Conservation (phyloP, 2,888 invertebrate genomes). For the Plusia festucae region DNA sequence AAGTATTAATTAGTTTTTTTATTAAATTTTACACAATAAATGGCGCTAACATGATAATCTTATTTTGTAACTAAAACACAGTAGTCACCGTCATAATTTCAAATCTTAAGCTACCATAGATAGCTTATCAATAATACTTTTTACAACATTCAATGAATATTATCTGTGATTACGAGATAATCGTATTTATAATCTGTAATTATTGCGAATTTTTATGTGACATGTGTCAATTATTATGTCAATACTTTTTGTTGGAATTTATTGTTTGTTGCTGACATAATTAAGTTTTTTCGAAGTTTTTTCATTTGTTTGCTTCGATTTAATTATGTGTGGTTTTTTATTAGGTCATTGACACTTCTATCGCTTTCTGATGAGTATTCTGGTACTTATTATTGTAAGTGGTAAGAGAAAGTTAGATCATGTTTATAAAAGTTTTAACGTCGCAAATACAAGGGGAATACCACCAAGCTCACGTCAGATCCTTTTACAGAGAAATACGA, state of each 20-base stretch:
- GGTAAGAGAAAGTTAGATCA: not conserved
- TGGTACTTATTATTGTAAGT: not conserved
- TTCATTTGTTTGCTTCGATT: not conserved
- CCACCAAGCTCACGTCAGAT: slow-evolving; percentile 12
- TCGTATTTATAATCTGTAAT: slow-evolving; percentile 41
- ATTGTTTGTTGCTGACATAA: not conserved
- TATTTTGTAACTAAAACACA: not conserved
- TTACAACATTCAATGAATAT: slow-evolving; percentile 45
- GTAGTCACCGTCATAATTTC: slow-evolving; percentile 1
- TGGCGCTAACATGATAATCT: not conserved
- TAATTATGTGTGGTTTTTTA: not conserved
- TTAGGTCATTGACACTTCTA: not conserved
- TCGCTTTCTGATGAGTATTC: not conserved
- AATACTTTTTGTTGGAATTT: slow-evolving; percentile 16
- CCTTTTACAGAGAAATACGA: slow-evolving; percentile 46
- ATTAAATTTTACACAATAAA: not conserved
- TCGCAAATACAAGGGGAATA: not conserved
- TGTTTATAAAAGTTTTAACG: slow-evolving; percentile 14
- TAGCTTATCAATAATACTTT: slow-evolving; percentile 31
- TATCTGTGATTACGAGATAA: slow-evolving; percentile 47
- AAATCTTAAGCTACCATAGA: slow-evolving; percentile 7
- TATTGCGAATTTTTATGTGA: slow-evolving; percentile 37
- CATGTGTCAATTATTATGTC: slow-evolving; percentile 57
- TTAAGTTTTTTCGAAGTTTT: not conserved
- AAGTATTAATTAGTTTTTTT: too few species aligned